These are phyloP conservation scores for Telmatochromis brachygnathus DNA, from an alignment of 2,113 vertebrate species.

Conservation along the genomic window DNA sequence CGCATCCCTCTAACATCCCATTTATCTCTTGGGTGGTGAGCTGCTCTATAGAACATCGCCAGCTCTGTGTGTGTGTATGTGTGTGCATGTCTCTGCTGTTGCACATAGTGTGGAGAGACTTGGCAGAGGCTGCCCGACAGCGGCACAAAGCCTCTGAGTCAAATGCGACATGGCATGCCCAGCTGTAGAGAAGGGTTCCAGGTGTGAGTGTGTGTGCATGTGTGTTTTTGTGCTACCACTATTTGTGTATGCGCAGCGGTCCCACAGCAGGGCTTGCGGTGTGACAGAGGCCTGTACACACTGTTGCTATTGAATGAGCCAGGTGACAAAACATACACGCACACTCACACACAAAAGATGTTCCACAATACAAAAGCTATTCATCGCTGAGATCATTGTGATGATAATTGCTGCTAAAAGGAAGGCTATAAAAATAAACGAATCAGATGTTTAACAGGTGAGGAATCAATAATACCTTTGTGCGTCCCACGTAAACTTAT, in stretches of 20 bases:
- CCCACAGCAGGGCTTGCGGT: neutral
- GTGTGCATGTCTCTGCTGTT: neutral
- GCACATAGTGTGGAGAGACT: constrained; percentile 1
- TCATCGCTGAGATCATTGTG: constrained; percentile 8
- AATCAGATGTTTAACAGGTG: neutral
- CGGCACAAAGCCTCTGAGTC: constrained; percentile 16
- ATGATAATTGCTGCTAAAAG: neutral
- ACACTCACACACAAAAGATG: neutral
- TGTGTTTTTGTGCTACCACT: neutral
- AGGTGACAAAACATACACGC: constrained; percentile 42
- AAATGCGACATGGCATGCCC: constrained; percentile 22
- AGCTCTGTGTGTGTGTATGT: neutral
- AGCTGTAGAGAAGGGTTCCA: constrained; percentile 26
- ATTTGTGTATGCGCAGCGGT: neutral
- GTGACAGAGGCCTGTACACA: constrained; percentile 34
- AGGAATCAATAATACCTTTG: neutral
- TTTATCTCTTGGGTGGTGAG: constrained; percentile 27
- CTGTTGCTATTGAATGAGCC: constrained; percentile 53
- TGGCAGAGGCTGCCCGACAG: constrained; percentile 2
- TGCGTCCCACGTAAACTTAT: neutral
- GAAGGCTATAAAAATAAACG: neutral
- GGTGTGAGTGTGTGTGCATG: constrained; percentile 29
- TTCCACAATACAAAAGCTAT: constrained; percentile 9
- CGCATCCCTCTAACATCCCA: neutral
- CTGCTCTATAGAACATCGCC: constrained; percentile 5